Base-by-base conservation (phyloP, 2,888 invertebrate species). In the Stratiomys singularior region DNA sequence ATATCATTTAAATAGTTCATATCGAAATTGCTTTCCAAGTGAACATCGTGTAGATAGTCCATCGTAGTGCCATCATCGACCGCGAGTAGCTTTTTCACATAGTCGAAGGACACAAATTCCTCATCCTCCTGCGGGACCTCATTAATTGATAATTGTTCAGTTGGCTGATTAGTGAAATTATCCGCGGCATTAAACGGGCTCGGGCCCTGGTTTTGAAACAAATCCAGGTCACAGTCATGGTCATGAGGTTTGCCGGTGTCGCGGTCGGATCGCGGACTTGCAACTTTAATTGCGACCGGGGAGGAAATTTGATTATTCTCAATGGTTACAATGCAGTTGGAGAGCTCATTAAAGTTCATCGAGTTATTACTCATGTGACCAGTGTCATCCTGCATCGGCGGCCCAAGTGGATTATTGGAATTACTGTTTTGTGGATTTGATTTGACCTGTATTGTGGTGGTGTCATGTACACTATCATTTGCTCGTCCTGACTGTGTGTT, bases 331-430 rank as follows among this genome's bases (percentile, higher is more conserved):
- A 87, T 87, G 83, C 88, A 87, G 85, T 87, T 87, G 82, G 87
- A 86, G 84, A 87, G 84, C 84, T 87, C 88, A 85, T 87, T 87
- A 85, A 87, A 87, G 85, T 87, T 86, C 86, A 88, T 87, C 83
- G 87, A 85, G 83, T 86, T 87, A 84, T 82, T 84, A 83, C 83
- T 83, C 30, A 63, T 44, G 56, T 76, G 67, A 18, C 37, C 58
- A 30, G 74, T 9, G 30, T 25, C 74, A 37, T 56, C 58, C 28
- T 72, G 56, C 30, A 74, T 60, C 74, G 30, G 74, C n/a, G 58
- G 52, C 28, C 72, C 56, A 23, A 30, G 58, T 25, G 27, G 44
- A 58, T 74, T 58, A 60, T 58, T 23, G 58, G 60, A 21, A 60
- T 74, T 74, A 74, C 37, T 30, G 25, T 74, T 30, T 47, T 76